Conservation (phyloP, 2,113 vertebrate species). For the Archocentrus centrarchus region DNA sequence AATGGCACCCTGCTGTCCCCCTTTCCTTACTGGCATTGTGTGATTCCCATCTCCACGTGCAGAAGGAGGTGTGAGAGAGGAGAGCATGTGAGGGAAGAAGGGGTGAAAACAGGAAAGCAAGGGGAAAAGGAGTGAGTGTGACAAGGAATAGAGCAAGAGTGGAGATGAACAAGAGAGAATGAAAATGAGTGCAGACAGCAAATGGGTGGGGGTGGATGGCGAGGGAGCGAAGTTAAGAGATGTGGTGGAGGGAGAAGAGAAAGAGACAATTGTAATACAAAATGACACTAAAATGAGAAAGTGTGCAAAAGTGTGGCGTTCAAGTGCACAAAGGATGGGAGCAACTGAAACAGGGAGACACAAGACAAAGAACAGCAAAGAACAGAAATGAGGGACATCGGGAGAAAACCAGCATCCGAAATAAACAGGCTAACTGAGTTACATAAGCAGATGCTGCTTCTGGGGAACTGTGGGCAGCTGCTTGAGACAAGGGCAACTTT, state of each 20-base stretch:
- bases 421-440: conserved; percentile 79
- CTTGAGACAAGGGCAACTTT: conserved; percentile 65
- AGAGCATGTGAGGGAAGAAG: conserved; percentile 42
- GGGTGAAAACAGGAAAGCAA: conserved; percentile 30
- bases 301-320: conserved; percentile 36
- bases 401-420: conserved; percentile 69
- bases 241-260: conserved; percentile 35
- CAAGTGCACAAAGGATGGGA: conserved; percentile 26
- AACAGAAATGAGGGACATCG: conserved; percentile 56
- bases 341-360: conserved; percentile 50
- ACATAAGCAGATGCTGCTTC: conserved; percentile 80
- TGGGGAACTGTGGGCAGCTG: conserved; percentile 62
- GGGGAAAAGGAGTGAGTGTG: conserved; percentile 46
- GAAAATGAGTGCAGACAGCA: conserved; percentile 63
- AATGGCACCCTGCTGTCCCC: conserved; percentile 39
- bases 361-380: conserved; percentile 57
- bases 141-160: conserved; percentile 42
- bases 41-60: conserved; percentile 65
- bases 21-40: conserved; percentile 54
- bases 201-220: conserved; percentile 54
- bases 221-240: conserved; percentile 40
- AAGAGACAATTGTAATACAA: conserved; percentile 53
- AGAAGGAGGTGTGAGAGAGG: conserved; percentile 63
- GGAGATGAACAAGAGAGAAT: conserved; percentile 62
- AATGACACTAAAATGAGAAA: conserved; percentile 57